Evolutionary conservation across 2,888 invertebrate species (phyloP).

Genomic region (Drosophila subsilvestris): DNA sequence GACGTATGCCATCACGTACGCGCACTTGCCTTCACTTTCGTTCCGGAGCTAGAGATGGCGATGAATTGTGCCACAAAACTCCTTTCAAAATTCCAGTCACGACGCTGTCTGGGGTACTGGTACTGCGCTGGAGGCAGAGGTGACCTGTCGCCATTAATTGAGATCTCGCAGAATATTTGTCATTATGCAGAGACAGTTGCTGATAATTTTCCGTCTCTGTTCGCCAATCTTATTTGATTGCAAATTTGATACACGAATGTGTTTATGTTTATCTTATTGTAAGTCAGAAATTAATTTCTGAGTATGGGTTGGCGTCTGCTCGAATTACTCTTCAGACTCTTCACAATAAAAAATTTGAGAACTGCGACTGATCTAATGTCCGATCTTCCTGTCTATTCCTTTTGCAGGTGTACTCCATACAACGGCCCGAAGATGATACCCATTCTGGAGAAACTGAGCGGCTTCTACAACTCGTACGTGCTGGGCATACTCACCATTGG

Average conservation of each 20-base stretch:
- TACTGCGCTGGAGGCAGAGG: slow-evolving; percentile 31
- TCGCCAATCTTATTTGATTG: not conserved
- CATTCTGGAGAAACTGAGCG: slow-evolving; percentile 86
- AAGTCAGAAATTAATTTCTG: too few species aligned
- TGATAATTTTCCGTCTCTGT: slow-evolving; percentile 35
- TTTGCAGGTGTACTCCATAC: not conserved
- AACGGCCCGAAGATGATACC: slow-evolving; percentile 73
- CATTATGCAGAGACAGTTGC: slow-evolving; percentile 43
- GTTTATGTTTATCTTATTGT: not conserved
- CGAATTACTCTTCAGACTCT: too few species aligned
- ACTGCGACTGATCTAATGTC: not conserved
- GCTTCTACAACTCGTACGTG: slow-evolving; percentile 91
- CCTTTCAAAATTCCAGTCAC: slow-evolving; percentile 59
- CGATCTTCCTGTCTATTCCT: slow-evolving; percentile 1
- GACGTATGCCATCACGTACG: slow-evolving; percentile 19
- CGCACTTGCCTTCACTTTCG: slow-evolving; percentile 57
- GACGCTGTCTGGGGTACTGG: slow-evolving; percentile 20
- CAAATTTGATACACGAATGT: not conserved
- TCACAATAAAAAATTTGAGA: not conserved
- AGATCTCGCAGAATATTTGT: slow-evolving; percentile 43
- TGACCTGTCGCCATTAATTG: slow-evolving; percentile 45
- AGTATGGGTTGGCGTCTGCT: too few species aligned
- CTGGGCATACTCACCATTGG: slow-evolving; percentile 91
- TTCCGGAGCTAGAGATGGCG: slow-evolving; percentile 39
- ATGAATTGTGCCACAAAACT: slow-evolving; percentile 15